Base-by-base conservation (phyloP, 2,888 invertebrate species). In the Neria commutata region DNA sequence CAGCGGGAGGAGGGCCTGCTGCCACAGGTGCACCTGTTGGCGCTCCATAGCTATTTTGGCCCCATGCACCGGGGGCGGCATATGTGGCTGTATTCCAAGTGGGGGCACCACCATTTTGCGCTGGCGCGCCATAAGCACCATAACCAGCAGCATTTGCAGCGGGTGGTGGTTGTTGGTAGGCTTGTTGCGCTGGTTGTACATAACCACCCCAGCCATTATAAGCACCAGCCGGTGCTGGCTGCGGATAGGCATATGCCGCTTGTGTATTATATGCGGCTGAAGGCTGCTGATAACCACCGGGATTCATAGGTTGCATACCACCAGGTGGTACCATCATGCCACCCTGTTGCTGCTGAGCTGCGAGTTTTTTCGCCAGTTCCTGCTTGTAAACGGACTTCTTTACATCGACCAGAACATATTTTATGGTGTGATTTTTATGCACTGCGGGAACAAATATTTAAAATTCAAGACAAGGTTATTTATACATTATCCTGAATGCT, bases 171-270 rank as follows among this genome's bases (percentile, higher is more conserved):
- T 73, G 65, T 49, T 64, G 54, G 63, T 72, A 66, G 61, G 69
- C 37, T 59, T 72, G 60, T 58, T 75, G 23, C 61, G 76, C 47
- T 64, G 72, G 46, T 59, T 70, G 71, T 3, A 69, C 70, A 61
- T 78, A 80, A 34, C 72, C 73, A 2, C 74, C 73, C 64, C 71
- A 76, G 4, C 70, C 68, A 50, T 69, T 70, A 25, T 72, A 71
- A 3, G 65, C 62, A 11, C 66, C 66, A 24, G 64, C 64, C 55
- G 37, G 71, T 65, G 5, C 73, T 67, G 40, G 73, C 58, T 55
- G 73, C 37, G 37, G 68, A 60, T 63, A 87, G 66, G 85, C 88
- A 66, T 56, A 73, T 8, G 61, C 69, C 62, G 63, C 54, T 48
- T 69, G 70, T 47, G 68, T 71, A 34, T 63, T 58, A 45, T 69